Base-by-base conservation (phyloP, 2,888 invertebrate species). In the Bellardia pandia region DNA sequence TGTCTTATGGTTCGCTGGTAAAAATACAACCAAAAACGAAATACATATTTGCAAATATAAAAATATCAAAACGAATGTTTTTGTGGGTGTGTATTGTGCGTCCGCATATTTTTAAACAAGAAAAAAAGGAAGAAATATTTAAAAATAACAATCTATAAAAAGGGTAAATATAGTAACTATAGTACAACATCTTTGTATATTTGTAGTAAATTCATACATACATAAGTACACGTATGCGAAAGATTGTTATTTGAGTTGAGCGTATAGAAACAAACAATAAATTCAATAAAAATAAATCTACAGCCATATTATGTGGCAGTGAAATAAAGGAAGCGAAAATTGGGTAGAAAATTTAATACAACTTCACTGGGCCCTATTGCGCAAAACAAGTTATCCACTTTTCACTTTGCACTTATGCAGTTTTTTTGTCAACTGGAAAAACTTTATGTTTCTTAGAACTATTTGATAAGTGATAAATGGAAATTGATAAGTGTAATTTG, bases 211-310 rank as follows among this genome's bases (percentile, higher is more conserved):
- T 37, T 37, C 37, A 37, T 37, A 5, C 6, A 37, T 37, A 37
- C 5, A 37, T 30, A 58, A 30, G 9, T 58, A 33, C 33, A 11
- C 33, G 58, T 11, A 13, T 58, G 58, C 33, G 13, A 30, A 58
- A 30, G 13, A 58, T 68, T 30, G 56, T 68, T 75, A n/a, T 42
- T 68, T 75, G 30, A 58, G 45, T 58, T 42, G 33, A 68, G 58
- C 45, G 33, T 60, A 60, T 60, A 45, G 33, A 77, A 40, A 68
- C 51, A 53, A 71, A 40, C 30, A 77, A 66, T 16, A 56, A 30
- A 42, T 45, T 68, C 30, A 77, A 68, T 68, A 77, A 56, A 45
- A 56, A 56, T 56, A 56, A 68, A 68, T 53, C 51, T 16, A 23
- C 51, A 9, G 45, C 45, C 53, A 76, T 14, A 40, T n/a, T 37